These are phyloP conservation scores for Trogon surrucura DNA, from an alignment of 2,113 vertebrate genomes.

Conservation along the genomic window DNA sequence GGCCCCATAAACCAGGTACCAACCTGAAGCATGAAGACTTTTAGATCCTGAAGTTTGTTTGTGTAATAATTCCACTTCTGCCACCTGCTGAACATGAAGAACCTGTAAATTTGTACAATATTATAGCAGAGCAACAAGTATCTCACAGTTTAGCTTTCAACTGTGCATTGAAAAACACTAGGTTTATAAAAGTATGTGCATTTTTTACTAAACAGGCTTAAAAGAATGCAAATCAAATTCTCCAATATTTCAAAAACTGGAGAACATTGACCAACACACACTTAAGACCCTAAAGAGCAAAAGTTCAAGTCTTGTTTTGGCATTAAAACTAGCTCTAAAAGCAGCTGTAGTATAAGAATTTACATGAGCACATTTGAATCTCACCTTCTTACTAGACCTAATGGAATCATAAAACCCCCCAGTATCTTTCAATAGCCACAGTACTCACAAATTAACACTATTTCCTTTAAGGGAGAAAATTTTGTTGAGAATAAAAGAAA, in stretches of 20 bases:
- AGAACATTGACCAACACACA: background rate
- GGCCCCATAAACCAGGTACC: background rate
- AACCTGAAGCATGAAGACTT: constrained; percentile 70
- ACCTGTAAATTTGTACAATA: constrained; percentile 72
- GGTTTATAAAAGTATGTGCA: background rate
- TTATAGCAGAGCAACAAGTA: constrained; percentile 35
- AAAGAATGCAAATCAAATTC: background rate
- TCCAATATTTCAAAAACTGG: background rate
- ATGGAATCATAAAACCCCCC: background rate
- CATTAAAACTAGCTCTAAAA: background rate
- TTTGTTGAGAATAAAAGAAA: background rate
- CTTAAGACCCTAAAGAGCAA: rapidly evolving
- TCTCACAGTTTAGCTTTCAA: background rate
- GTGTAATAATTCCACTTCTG: constrained; percentile 30
- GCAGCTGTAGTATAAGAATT: background rate
- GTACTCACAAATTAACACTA: background rate
- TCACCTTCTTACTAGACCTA: background rate
- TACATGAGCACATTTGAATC: background rate
- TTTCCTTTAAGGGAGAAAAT: background rate
- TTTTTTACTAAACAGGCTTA: background rate
- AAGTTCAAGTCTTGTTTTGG: background rate
- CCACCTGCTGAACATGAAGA: constrained; percentile 82
- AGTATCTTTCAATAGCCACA: background rate
- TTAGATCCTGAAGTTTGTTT: constrained; percentile 56
- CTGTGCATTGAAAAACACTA: background rate